phyloP scores from a whole-genome alignment of 2,797 vertebrate species.

The Hapalemur alaotrensis region DNA sequence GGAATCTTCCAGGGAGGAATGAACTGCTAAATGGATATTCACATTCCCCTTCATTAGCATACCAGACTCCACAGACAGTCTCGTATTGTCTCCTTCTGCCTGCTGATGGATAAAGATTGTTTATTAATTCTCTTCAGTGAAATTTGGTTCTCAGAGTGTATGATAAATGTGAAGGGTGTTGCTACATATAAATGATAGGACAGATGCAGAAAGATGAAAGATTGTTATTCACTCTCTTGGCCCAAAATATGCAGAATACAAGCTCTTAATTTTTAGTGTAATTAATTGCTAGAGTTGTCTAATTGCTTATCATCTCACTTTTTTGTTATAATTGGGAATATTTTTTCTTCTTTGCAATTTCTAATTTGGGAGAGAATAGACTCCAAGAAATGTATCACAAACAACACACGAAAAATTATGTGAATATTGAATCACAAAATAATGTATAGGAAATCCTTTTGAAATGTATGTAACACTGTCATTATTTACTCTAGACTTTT shows the following conservation, averaged over 20 bases:
- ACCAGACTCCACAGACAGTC: background rate
- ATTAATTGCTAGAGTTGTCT: constrained; percentile 54
- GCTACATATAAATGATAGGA: constrained; percentile 29
- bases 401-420: background rate
- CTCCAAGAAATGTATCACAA: constrained; percentile 1
- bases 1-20: background rate
- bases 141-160: background rate
- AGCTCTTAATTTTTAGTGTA: constrained; percentile 56
- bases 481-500: constrained; percentile 20
- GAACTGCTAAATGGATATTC: background rate
- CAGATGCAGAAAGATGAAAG: constrained; percentile 41
- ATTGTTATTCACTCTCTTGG: constrained; percentile 38
- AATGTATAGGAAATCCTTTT: background rate
- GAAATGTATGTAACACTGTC: background rate
- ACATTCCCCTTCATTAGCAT: background rate
- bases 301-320: constrained; percentile 56
- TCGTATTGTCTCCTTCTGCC: background rate
- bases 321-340: background rate
- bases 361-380: background rate
- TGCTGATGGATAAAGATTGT: background rate
- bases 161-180: background rate
- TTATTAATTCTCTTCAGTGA: background rate
- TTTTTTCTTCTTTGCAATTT: constrained; percentile 5
- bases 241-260: constrained; percentile 53
- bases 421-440: constrained; percentile 6